Percentiles rank a stretch among this genome's conserved stretches.
Conservation (phyloP, 2,113 vertebrate genomes). For the Pygoscelis adeliae region DNA sequence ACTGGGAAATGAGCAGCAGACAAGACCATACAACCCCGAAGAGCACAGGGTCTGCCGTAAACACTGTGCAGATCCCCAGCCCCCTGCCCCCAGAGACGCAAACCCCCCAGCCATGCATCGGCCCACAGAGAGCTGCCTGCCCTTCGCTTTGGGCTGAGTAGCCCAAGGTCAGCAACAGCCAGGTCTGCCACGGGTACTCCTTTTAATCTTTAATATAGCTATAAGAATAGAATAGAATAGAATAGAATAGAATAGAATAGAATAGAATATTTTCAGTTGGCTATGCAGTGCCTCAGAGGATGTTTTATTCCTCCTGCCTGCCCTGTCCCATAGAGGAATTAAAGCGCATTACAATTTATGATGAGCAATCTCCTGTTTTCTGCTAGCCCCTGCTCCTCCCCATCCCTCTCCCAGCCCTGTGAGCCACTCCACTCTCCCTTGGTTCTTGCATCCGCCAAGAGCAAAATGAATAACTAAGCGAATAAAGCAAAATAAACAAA, state of each 20-base stretch:
- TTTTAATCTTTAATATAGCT: background rate
- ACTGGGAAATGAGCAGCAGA: background rate
- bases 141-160: background rate
- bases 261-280: background rate
- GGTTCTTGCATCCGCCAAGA: background rate
- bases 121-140: background rate
- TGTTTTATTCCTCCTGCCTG: background rate
- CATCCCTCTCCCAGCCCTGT: background rate
- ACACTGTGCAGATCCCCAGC: background rate
- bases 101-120: background rate
- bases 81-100: background rate
- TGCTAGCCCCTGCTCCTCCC: background rate
- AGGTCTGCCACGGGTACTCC: background rate
- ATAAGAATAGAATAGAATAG: background rate
- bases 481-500: slow-evolving; percentile 16
- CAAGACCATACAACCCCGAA: background rate
- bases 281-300: background rate
- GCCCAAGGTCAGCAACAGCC: background rate
- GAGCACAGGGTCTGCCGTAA: background rate
- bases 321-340: background rate
- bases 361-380: slow-evolving; percentile 7
- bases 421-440: background rate
- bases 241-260: background rate
- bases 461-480: background rate
- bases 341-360: background rate